Conservation (phyloP, 92 coral and sea anemone species). For the Ricordea florida region DNA sequence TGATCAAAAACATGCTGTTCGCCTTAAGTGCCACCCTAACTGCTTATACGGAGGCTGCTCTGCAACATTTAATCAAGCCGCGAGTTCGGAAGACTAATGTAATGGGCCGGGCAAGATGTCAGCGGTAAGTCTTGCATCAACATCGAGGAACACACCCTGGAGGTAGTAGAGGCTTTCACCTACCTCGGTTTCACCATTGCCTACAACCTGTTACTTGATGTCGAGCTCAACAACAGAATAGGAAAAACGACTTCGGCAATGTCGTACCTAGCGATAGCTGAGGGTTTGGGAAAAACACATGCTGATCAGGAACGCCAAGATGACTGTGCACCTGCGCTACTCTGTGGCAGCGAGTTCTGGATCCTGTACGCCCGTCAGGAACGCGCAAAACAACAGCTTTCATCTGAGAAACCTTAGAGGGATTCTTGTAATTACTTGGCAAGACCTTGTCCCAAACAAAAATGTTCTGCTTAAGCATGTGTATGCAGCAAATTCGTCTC, state of each 20-base stretch:
- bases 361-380: not conserved
- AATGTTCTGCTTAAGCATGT: not conserved
- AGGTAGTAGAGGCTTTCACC: not conserved
- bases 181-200: slow-evolving; percentile 10
- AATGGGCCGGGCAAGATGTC: not conserved
- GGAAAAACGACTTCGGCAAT: slow-evolving; percentile 6
- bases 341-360: slow-evolving; percentile 24
- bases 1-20: slow-evolving; percentile 2
- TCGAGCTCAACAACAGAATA: slow-evolving; percentile 3
- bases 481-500: not conserved
- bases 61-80: not conserved
- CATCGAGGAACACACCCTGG: not conserved
- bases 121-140: not conserved
- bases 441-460: slow-evolving; percentile 7
- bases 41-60: not conserved
- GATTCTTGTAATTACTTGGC: not conserved
- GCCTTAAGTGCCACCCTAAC: not conserved
- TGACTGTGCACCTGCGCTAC: slow-evolving; percentile 17
- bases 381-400: not conserved
- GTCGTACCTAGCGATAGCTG: slow-evolving; percentile 2
- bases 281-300: slow-evolving; percentile 4
- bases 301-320: slow-evolving; percentile 27
- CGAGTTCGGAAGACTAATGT: slow-evolving; percentile 23
- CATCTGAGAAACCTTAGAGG: slow-evolving; percentile 12
- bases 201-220: not conserved